Conservation (phyloP, 2,797 vertebrate genomes). For the Mormyrus proboscirostris region DNA sequence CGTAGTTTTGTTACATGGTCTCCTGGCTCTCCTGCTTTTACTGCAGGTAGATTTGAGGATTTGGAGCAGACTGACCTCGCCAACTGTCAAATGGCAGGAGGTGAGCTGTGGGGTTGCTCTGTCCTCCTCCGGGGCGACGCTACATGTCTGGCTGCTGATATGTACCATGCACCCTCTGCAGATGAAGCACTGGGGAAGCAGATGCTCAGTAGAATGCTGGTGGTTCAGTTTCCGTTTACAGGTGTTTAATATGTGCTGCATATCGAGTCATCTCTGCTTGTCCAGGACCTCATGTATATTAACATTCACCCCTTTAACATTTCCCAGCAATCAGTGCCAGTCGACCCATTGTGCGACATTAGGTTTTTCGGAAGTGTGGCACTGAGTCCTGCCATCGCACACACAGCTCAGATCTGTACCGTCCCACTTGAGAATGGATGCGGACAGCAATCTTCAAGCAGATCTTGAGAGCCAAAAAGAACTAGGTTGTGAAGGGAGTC, state of each 20-base stretch:
- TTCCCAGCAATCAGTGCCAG: background rate
- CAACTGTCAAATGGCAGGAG: conserved; percentile 34
- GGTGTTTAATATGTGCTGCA: background rate
- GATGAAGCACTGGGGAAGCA: background rate
- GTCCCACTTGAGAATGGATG: conserved; percentile 11
- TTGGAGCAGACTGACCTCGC: background rate
- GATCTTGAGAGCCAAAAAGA: background rate
- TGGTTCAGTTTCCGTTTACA: background rate
- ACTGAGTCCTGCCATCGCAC: background rate
- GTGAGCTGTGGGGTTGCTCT: conserved; percentile 13
- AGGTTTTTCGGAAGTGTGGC: background rate
- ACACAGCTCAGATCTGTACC: background rate
- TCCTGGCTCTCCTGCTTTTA: background rate
- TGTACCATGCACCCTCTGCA: background rate
- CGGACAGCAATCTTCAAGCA: conserved; percentile 20
- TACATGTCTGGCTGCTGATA: background rate
- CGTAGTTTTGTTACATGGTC: background rate
- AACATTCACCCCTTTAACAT: background rate
- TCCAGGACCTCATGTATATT: background rate
- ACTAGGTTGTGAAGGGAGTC: background rate
- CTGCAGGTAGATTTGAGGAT: background rate
- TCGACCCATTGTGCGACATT: background rate
- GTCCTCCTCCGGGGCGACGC: background rate
- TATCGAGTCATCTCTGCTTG: background rate
- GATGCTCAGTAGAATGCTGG: background rate